Evolutionary conservation across 2,888 invertebrate species (phyloP).

Genomic region (Colletes collaris): DNA sequence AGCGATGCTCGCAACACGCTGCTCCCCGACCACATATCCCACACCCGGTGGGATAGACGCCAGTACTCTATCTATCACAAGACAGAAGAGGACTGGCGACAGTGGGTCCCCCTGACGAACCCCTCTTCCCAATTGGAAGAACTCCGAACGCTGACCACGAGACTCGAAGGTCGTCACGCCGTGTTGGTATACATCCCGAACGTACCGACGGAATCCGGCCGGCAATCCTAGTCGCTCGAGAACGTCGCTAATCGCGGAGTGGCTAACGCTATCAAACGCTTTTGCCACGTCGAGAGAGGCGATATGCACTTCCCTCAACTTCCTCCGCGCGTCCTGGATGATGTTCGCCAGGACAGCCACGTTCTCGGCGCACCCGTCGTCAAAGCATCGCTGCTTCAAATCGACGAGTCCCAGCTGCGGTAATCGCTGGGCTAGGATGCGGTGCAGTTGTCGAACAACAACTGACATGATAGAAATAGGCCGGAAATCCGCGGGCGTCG

Average conservation of each 20-base stretch:
- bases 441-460: slow-evolving; percentile 51
- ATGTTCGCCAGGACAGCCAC: slow-evolving; percentile 47
- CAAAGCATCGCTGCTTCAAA: slow-evolving; percentile 57
- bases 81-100: slow-evolving; percentile 22
- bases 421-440: slow-evolving; percentile 50
- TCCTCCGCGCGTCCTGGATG: slow-evolving; percentile 62
- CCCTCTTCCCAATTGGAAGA: not conserved
- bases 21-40: slow-evolving; percentile 46
- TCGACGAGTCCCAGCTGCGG: slow-evolving; percentile 40
- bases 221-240: not conserved
- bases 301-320: slow-evolving; percentile 75
- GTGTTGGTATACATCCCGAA: not conserved
- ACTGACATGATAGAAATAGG: slow-evolving; percentile 36
- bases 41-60: slow-evolving; percentile 25
- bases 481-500: slow-evolving; percentile 39
- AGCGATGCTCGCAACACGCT: slow-evolving; percentile 72
- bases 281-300: slow-evolving; percentile 82
- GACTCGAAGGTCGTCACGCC: slow-evolving; percentile 6
- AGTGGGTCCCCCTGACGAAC: slow-evolving; percentile 54
- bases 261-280: slow-evolving; percentile 64
- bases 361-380: slow-evolving; percentile 67
- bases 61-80: slow-evolving; percentile 25
- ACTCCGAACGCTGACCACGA: not conserved
- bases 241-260: not conserved
- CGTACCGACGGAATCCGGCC: not conserved